Percentiles rank a stretch among this genome's conserved stretches.
phyloP scores from a whole-genome alignment of 2,888 invertebrate genomes.

The Eutolmus rufibarbis region DNA sequence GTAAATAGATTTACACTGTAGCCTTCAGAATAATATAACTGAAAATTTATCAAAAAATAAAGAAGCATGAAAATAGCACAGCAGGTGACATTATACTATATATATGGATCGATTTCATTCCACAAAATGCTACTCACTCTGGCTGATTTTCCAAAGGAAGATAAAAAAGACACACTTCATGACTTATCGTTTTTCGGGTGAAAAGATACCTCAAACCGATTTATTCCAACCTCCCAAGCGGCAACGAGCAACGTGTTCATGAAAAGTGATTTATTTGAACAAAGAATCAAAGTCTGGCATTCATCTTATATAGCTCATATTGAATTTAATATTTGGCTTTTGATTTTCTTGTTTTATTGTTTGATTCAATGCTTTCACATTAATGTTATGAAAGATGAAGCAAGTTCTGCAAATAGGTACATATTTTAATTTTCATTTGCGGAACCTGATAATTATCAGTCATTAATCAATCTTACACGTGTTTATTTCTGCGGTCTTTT shows the following conservation, averaged over 20 bases:
- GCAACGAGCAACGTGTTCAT: background rate
- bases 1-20: too few relatives aligned
- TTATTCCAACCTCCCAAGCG: background rate
- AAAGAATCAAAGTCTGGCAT: background rate
- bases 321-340: background rate
- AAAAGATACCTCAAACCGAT: background rate
- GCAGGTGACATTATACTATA: too few relatives aligned
- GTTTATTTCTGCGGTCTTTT: too few relatives aligned
- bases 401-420: too few relatives aligned
- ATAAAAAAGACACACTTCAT: background rate
- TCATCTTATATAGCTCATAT: background rate
- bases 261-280: background rate
- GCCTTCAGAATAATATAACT: too few relatives aligned
- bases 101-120: background rate
- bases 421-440: too few relatives aligned
- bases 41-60: too few relatives aligned
- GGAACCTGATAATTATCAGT: too few relatives aligned
- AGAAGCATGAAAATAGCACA: too few relatives aligned
- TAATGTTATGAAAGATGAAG: background rate
- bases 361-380: background rate
- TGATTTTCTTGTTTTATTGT: background rate
- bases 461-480: too few relatives aligned
- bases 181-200: background rate
- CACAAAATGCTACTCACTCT: background rate
- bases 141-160: background rate